phyloP scores from a whole-genome alignment of 2,113 vertebrate genomes.

The Mormyrus lacerda region DNA sequence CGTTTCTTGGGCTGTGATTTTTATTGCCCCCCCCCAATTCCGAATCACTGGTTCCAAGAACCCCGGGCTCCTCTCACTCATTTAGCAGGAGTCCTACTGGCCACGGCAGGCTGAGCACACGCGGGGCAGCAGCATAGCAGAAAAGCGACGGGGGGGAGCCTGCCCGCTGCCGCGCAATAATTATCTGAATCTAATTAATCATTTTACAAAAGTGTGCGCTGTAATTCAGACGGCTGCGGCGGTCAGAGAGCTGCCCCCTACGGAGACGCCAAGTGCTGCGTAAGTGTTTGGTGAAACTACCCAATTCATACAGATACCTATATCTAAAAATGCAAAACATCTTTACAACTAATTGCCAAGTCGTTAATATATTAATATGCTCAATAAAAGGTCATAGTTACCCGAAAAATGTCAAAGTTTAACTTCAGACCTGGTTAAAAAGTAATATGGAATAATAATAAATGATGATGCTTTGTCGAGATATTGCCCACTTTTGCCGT shows the following conservation, averaged over 20 bases:
- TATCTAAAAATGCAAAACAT: not conserved
- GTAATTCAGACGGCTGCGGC: not conserved
- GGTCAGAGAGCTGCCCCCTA: not conserved
- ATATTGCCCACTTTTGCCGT: not conserved
- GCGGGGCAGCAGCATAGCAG: constrained; percentile 28
- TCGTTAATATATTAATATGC: not conserved
- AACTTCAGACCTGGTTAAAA: not conserved
- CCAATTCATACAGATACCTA: not conserved
- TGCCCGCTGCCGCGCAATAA: not conserved
- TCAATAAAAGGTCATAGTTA: not conserved
- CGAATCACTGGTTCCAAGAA: constrained; percentile 32
- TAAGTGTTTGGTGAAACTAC: not conserved
- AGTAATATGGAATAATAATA: not conserved
- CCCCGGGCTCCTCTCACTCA: constrained; percentile 53
- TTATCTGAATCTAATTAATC: not conserved
- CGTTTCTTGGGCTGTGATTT: constrained; percentile 35
- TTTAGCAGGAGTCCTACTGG: constrained; percentile 41
- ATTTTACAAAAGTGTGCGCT: not conserved
- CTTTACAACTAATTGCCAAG: not conserved
- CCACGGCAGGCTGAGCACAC: constrained; percentile 9
- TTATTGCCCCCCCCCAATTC: constrained; percentile 20
- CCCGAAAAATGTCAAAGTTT: not conserved
- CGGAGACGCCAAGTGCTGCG: not conserved
- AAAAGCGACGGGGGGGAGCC: not conserved
- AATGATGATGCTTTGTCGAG: not conserved